These are phyloP conservation scores for Antennarius maculatus DNA, from an alignment of 2,797 vertebrate genomes.

Conservation along the genomic window DNA sequence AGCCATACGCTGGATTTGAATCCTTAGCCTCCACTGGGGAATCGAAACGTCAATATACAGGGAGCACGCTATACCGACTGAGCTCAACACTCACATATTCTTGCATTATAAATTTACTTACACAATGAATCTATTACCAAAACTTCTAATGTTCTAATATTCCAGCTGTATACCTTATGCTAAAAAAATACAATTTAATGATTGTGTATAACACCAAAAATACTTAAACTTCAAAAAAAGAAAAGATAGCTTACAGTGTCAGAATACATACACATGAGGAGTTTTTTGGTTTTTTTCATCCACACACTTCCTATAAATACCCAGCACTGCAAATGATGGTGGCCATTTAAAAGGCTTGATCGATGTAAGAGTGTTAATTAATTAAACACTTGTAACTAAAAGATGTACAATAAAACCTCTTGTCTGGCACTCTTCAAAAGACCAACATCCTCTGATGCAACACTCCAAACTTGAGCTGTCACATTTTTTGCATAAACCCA, in stretches of 20 bases:
- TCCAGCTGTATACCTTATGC: no score
- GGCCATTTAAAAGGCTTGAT: slow-evolving; percentile 80
- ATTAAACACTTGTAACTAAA: slow-evolving; percentile 86
- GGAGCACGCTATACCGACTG: no score
- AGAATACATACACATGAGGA: slow-evolving; percentile 21
- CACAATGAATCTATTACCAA: no score
- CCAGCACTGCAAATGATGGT: slow-evolving; percentile 55
- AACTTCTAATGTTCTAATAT: no score
- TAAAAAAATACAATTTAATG: no score
- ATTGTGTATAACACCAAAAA: no score
- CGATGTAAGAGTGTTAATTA: slow-evolving; percentile 83
- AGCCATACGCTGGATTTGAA: no score
- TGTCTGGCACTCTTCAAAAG: slow-evolving; percentile 84
- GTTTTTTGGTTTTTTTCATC: slow-evolving; percentile 48
- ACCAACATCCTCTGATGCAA: slow-evolving; percentile 88
- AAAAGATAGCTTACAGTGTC: background rate
- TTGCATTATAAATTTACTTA: no score
- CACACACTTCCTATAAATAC: slow-evolving; percentile 62
- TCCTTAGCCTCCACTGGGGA: no score
- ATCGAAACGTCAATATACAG: no score
- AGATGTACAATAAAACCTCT: slow-evolving; percentile 85
- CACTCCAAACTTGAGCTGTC: slow-evolving; percentile 84
- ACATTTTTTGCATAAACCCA: slow-evolving; percentile 83
- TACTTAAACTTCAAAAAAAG: background rate
- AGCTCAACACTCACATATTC: no score